These are phyloP conservation scores for Agriopis marginaria DNA, from an alignment of 2,888 invertebrate species.

Conservation along the genomic window DNA sequence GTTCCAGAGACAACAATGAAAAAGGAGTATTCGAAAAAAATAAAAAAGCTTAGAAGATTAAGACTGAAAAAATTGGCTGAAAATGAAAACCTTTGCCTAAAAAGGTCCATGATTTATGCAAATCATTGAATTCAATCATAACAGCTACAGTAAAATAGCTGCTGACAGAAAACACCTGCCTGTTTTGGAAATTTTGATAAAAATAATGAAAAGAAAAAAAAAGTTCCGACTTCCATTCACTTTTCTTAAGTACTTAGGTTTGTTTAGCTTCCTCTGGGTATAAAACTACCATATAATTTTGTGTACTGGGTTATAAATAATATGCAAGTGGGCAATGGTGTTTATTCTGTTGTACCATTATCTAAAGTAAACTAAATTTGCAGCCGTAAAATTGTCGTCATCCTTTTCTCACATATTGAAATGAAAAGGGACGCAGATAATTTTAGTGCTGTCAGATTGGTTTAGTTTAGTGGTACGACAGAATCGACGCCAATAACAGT, in stretches of 20 bases:
- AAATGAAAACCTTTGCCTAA: constrained; percentile 60
- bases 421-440: neutral
- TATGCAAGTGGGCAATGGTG: neutral
- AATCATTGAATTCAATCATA: constrained; percentile 35
- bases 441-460: neutral
- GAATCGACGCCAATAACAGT: neutral
- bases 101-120: constrained; percentile 37
- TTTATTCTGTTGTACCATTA: neutral
- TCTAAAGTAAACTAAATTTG: too few relatives aligned
- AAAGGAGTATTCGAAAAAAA: constrained; percentile 60
- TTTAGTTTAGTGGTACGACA: too few relatives aligned
- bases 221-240: neutral
- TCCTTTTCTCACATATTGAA: too few relatives aligned
- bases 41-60: constrained; percentile 77
- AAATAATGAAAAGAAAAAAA: constrained; percentile 29
- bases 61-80: constrained; percentile 83
- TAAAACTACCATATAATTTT: constrained; percentile 1
- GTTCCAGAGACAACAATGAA: constrained; percentile 44
- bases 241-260: neutral
- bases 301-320: neutral
- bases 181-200: constrained; percentile 42
- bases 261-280: neutral
- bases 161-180: constrained; percentile 38
- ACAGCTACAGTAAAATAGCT: constrained; percentile 40
- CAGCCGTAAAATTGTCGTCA: too few relatives aligned